phyloP scores from a whole-genome alignment of 2,888 invertebrate species.

The Caradrina clavipalpis region DNA sequence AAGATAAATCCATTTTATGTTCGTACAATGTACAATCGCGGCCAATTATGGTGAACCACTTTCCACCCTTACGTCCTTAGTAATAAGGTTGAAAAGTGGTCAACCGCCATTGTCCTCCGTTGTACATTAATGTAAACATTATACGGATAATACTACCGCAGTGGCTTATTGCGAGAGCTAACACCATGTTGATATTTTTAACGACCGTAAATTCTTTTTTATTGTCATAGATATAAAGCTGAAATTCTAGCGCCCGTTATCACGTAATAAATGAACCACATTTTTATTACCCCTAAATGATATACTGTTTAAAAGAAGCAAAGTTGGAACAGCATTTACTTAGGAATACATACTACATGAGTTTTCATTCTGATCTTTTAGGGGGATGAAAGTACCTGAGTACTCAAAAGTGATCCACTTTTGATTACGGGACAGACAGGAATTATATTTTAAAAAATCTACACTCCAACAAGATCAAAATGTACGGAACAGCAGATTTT shows the following conservation, averaged over 20 bases:
- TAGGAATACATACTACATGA: not conserved
- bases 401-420: too few species aligned
- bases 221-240: constrained; percentile 38
- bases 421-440: too few species aligned
- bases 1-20: constrained; percentile 21
- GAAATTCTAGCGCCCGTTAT: constrained; percentile 38
- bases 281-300: constrained; percentile 44
- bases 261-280: constrained; percentile 46
- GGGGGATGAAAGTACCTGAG: too few species aligned
- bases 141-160: constrained; percentile 5
- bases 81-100: too few species aligned
- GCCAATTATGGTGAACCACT: too few species aligned
- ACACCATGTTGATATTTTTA: constrained; percentile 54
- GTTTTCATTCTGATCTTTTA: not conserved
- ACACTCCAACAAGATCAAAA: too few species aligned
- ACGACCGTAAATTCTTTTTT: constrained; percentile 60
- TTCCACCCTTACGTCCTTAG: too few species aligned
- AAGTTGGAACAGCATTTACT: not conserved
- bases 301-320: constrained; percentile 8
- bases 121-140: constrained; percentile 7
- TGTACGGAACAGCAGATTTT: too few species aligned
- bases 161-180: constrained; percentile 13
- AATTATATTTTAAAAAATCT: too few species aligned
- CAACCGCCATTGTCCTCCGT: too few species aligned
- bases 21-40: not conserved